Evolutionary conservation across 2,113 vertebrate genomes (phyloP).

Genomic region (Sylvietta virens): DNA sequence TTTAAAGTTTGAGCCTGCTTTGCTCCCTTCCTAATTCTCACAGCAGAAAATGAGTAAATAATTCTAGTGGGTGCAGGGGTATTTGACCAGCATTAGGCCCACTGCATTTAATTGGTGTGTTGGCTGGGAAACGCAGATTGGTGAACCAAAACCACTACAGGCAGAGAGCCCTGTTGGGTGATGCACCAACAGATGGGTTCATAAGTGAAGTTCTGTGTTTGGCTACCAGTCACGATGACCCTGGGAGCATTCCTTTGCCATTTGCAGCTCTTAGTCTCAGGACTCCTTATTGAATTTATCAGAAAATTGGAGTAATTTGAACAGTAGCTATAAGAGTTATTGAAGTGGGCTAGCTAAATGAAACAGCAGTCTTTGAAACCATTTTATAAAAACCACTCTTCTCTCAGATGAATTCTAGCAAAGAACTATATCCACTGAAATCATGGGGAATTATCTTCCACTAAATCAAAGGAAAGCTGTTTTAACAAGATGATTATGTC

Average conservation of each 20-base stretch:
- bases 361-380: not conserved
- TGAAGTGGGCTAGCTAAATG: not conserved
- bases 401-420: not conserved
- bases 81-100: not conserved
- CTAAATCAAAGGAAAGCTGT: not conserved
- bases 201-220: not conserved
- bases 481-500: not conserved
- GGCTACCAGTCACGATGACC: not conserved
- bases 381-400: not conserved
- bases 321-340: not conserved
- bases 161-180: fast-evolving
- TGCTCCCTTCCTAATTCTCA: not conserved
- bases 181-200: not conserved
- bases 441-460: not conserved
- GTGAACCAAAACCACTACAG: not conserved
- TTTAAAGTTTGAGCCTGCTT: not conserved
- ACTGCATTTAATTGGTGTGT: not conserved
- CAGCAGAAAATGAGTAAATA: not conserved
- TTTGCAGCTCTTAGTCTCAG: not conserved
- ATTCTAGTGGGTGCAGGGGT: not conserved
- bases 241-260: not conserved
- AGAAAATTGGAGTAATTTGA: not conserved
- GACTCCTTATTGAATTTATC: not conserved
- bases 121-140: not conserved
- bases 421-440: not conserved